A percentile compares a stretch with the other conserved stretches of the same genome.
Conservation (phyloP, 2,888 invertebrate species). For the Nomada fabriciana region DNA sequence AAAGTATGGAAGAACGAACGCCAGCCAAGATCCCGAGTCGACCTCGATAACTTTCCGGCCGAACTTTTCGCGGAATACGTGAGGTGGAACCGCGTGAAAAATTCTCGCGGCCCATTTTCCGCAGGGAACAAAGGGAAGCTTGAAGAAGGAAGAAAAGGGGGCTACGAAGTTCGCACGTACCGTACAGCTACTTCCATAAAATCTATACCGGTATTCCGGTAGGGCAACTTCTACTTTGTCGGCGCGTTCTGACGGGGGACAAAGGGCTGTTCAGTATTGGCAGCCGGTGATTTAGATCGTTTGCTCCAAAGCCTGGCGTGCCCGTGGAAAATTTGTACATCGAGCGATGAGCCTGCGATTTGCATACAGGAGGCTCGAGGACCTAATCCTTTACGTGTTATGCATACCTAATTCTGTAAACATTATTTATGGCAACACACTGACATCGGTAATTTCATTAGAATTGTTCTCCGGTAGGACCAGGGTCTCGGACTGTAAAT, state of each 20-base stretch:
- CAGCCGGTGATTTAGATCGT: conserved; percentile 66
- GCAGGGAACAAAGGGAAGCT: conserved; percentile 59
- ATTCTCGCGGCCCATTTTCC: conserved; percentile 70
- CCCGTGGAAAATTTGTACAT: conserved; percentile 58
- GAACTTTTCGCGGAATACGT: conserved; percentile 67
- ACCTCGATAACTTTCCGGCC: conserved; percentile 66
- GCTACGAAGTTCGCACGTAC: conserved; percentile 49
- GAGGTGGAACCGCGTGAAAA: conserved; percentile 71
- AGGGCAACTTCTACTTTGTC: conserved; percentile 64
- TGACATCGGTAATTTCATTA: conserved; percentile 46
- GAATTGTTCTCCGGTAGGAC: conserved; percentile 11
- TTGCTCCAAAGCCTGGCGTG: conserved; percentile 50
- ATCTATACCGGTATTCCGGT: conserved; percentile 63
- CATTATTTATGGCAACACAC: conserved; percentile 55
- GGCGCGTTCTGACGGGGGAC: conserved; percentile 49
- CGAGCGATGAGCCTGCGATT: conserved; percentile 45
- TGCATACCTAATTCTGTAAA: conserved; percentile 57
- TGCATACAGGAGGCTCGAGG: conserved; percentile 49
- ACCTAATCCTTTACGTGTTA: conserved; percentile 53
- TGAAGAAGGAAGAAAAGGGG: background rate
- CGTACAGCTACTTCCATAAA: conserved; percentile 58
- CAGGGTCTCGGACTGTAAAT: background rate
- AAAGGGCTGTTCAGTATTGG: conserved; percentile 62
- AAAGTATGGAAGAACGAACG: conserved; percentile 54
- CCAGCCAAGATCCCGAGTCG: conserved; percentile 45